Conservation (phyloP, 2,113 vertebrate genomes). For the Mesembrinibis cayennensis region DNA sequence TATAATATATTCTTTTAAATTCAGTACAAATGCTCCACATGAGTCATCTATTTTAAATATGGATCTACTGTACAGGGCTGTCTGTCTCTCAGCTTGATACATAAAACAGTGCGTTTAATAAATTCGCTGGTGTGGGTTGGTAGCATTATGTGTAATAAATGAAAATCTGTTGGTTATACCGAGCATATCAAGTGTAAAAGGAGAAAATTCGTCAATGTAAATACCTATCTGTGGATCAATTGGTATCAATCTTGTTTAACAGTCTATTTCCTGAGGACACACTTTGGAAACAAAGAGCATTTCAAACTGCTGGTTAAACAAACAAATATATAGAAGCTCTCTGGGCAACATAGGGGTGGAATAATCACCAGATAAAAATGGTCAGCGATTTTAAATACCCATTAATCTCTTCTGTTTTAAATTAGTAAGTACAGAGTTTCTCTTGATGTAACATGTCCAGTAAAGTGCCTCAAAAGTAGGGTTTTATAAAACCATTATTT, state of each 20-base stretch:
- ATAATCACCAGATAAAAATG: constrained; percentile 22
- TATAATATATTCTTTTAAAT: constrained; percentile 61
- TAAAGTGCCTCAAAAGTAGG: neutral
- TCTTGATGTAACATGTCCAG: neutral
- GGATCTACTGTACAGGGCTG: constrained; percentile 45
- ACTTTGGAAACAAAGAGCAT: constrained; percentile 57
- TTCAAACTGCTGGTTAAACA: constrained; percentile 61
- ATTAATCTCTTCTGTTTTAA: neutral
- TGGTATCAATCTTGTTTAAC: constrained; percentile 56
- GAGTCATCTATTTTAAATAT: constrained; percentile 35
- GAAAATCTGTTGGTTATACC: constrained; percentile 19
- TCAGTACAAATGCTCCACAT: constrained; percentile 38
- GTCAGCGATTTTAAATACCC: neutral
- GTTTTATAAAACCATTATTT: neutral
- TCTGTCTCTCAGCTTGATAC: constrained; percentile 22
- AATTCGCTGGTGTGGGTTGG: neutral
- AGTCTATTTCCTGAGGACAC: constrained; percentile 54
- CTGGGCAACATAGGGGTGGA: neutral
- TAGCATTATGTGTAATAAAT: constrained; percentile 35
- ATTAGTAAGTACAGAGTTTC: neutral
- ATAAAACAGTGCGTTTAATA: neutral
- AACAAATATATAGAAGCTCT: constrained; percentile 45
- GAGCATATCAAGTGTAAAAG: constrained; percentile 33
- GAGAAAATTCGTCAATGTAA: constrained; percentile 43
- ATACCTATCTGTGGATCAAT: constrained; percentile 44